phyloP scores from a whole-genome alignment of 2,113 vertebrate genomes.

The Scalopus aquaticus region DNA sequence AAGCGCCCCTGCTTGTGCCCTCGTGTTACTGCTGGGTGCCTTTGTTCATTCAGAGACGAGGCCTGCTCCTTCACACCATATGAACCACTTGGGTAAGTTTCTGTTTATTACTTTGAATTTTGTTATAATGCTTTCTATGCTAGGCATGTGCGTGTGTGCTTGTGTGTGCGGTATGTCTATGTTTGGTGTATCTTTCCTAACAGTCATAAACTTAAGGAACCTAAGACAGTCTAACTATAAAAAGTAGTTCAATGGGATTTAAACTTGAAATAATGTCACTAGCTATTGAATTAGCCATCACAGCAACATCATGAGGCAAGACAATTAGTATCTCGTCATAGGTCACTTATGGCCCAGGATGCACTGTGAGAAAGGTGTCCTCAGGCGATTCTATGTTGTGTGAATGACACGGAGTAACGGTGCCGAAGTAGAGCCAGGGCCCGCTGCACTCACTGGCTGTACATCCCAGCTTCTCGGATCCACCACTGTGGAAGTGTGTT shows the following conservation, averaged over 20 bases:
- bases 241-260: neutral
- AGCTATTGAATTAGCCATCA: neutral
- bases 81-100: neutral
- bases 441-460: too few relatives aligned
- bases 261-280: neutral
- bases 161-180: neutral
- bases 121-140: too few relatives aligned
- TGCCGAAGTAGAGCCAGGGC: rapidly evolving
- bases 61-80: neutral
- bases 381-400: neutral
- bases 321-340: neutral
- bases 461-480: too few relatives aligned
- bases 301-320: neutral
- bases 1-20: neutral
- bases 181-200: neutral
- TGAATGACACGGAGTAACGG: too few relatives aligned
- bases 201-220: neutral
- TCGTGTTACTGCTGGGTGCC: neutral
- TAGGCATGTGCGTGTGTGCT: neutral
- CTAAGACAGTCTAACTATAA: neutral
- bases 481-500: too few relatives aligned
- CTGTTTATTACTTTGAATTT: neutral
- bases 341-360: neutral
- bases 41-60: neutral
- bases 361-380: neutral